phyloP scores from a whole-genome alignment of 1,140 invertebrate genomes.

The Drosophila parvula region DNA sequence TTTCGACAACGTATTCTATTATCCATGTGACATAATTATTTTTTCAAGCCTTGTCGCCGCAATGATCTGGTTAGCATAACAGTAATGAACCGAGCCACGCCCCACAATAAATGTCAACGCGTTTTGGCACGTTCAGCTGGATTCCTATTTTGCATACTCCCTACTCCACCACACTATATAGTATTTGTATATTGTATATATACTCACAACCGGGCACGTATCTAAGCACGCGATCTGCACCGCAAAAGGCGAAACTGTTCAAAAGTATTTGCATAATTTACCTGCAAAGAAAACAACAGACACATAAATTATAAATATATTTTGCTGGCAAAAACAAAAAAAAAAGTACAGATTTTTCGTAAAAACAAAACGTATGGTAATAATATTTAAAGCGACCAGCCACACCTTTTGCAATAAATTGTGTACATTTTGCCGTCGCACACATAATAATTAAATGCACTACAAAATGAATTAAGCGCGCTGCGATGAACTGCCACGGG shows the following conservation, averaged over 20 bases:
- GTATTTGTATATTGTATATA: constrained; percentile 20
- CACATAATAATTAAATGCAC: constrained; percentile 72
- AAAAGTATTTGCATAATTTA: constrained; percentile 72
- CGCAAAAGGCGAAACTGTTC: constrained; percentile 43
- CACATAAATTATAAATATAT: constrained; percentile 59
- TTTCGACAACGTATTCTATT: constrained; percentile 21
- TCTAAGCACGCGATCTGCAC: constrained; percentile 54
- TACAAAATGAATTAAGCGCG: constrained; percentile 67
- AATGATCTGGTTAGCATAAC: constrained; percentile 23
- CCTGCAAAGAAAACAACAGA: constrained; percentile 65
- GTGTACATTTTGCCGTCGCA: constrained; percentile 64
- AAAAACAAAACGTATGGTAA: constrained; percentile 43
- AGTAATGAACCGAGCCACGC: constrained; percentile 16
- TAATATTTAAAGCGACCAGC: constrained; percentile 46
- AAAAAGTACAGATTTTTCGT: constrained; percentile 24
- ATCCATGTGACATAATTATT: constrained; percentile 18
- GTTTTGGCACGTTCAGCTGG: constrained; percentile 32
- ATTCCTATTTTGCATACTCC: constrained; percentile 29
- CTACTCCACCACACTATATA: constrained; percentile 1
- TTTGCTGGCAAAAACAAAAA: not conserved
- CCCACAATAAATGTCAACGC: constrained; percentile 34
- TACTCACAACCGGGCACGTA: constrained; percentile 47
- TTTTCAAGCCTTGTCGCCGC: constrained; percentile 26
- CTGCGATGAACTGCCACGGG: constrained; percentile 34
- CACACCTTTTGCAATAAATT: constrained; percentile 80